Percentiles rank a stretch among this genome's conserved stretches.
phyloP scores from a whole-genome alignment of 1,140 invertebrate species.

The Ceratina japonica region DNA sequence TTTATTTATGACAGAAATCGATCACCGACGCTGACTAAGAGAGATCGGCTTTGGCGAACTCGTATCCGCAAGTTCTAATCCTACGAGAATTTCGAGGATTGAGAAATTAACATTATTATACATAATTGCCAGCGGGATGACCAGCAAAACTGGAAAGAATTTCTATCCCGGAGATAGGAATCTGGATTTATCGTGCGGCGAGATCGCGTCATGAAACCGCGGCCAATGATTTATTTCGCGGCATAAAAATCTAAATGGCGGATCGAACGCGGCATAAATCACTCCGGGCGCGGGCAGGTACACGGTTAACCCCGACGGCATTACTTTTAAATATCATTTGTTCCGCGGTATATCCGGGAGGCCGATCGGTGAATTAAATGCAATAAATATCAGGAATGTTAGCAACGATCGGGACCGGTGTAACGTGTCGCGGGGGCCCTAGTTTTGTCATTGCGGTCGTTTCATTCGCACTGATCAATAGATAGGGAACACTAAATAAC shows the following conservation, averaged over 20 bases:
- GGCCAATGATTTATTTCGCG: background rate
- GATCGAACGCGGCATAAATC: background rate
- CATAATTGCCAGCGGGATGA: too few relatives aligned
- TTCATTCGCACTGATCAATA: constrained; percentile 52
- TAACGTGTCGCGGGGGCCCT: constrained; percentile 16
- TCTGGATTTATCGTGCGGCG: background rate
- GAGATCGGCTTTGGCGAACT: too few relatives aligned
- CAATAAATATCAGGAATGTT: constrained; percentile 7
- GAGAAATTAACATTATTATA: too few relatives aligned
- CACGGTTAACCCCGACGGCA: background rate
- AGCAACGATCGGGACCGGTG: background rate
- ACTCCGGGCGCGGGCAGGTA: too few relatives aligned
- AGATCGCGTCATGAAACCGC: background rate
- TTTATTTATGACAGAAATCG: background rate
- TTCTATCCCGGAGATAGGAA: too few relatives aligned
- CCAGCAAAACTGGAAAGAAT: too few relatives aligned
- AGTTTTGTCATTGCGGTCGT: constrained; percentile 49
- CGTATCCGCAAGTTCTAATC: too few relatives aligned
- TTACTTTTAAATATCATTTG: background rate
- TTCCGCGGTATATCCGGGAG: background rate
- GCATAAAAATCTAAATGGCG: background rate
- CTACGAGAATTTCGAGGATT: too few relatives aligned
- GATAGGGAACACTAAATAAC: constrained; percentile 59
- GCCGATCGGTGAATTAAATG: background rate
- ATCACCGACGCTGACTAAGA: background rate